phyloP scores from a whole-genome alignment of 2,797 vertebrate species.

The Oreonectes daqikongensis region DNA sequence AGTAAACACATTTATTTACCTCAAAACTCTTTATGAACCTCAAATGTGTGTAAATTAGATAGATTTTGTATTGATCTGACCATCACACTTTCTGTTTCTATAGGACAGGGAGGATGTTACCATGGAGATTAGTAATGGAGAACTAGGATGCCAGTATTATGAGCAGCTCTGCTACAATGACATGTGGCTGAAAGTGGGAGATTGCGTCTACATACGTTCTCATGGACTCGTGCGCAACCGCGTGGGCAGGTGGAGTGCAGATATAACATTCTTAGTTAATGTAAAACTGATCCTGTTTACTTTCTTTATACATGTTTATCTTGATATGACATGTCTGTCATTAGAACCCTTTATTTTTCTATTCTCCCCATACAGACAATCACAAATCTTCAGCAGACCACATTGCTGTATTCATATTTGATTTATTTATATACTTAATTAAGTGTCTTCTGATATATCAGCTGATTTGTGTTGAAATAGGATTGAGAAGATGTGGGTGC shows the following conservation, averaged over 20 bases:
- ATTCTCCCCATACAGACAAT: too few relatives aligned
- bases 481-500: slow-evolving; percentile 98
- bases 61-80: not conserved
- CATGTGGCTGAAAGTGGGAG: slow-evolving; percentile 93
- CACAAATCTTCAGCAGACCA: too few relatives aligned
- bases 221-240: slow-evolving; percentile 92
- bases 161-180: slow-evolving; percentile 96
- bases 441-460: not conserved
- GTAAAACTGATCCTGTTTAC: not conserved
- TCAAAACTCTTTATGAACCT: not conserved
- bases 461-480: slow-evolving; percentile 66
- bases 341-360: too few relatives aligned
- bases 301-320: too few relatives aligned
- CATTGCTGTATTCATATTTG: not conserved
- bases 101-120: slow-evolving; percentile 95
- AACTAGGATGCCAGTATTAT: slow-evolving; percentile 94
- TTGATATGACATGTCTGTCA: too few relatives aligned
- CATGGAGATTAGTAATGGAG: slow-evolving; percentile 92
- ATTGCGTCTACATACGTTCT: slow-evolving; percentile 94
- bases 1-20: slow-evolving; percentile 68
- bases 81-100: slow-evolving; percentile 44
- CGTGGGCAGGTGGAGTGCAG: slow-evolving; percentile 86
- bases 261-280: not conserved
- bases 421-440: not conserved
- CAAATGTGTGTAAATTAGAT: not conserved